phyloP scores from a whole-genome alignment of 2,888 invertebrate species.

The Cheilosia grossa region DNA sequence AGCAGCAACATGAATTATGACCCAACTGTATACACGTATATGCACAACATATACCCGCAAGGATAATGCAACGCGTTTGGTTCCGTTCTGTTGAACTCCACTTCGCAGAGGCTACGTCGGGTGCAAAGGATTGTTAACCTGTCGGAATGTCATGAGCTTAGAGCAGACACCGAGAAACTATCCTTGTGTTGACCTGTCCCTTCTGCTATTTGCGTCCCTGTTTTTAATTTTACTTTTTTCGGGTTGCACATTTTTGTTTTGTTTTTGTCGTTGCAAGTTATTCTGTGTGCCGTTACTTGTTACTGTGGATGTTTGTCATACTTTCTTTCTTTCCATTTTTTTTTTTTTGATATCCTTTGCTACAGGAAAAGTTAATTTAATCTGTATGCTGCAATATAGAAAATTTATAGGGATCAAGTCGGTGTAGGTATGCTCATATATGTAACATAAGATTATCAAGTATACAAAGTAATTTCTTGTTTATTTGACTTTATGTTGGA shows the following conservation, averaged over 20 bases:
- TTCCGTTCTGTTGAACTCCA: constrained; percentile 58
- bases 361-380: constrained; percentile 20
- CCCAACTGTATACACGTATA: constrained; percentile 17
- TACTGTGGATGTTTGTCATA: constrained; percentile 1
- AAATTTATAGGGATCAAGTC: neutral
- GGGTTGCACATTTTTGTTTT: neutral
- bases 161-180: constrained; percentile 11
- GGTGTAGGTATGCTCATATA: too few species aligned
- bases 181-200: constrained; percentile 9
- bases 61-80: constrained; percentile 56
- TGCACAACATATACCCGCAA: constrained; percentile 27
- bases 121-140: constrained; percentile 66
- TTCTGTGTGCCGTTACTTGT: constrained; percentile 1
- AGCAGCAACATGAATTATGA: constrained; percentile 62
- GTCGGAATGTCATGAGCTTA: constrained; percentile 66
- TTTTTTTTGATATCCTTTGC: neutral
- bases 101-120: constrained; percentile 3
- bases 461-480: too few species aligned
- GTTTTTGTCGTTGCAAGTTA: constrained; percentile 3
- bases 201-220: neutral
- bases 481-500: too few species aligned
- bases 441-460: too few species aligned
- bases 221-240: neutral
- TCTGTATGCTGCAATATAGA: neutral
- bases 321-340: neutral